Percentiles rank a stretch among this genome's conserved stretches.
These are phyloP conservation scores for Sceloporus undulatus DNA, from an alignment of 2,113 vertebrate species.

Conservation along the genomic window DNA sequence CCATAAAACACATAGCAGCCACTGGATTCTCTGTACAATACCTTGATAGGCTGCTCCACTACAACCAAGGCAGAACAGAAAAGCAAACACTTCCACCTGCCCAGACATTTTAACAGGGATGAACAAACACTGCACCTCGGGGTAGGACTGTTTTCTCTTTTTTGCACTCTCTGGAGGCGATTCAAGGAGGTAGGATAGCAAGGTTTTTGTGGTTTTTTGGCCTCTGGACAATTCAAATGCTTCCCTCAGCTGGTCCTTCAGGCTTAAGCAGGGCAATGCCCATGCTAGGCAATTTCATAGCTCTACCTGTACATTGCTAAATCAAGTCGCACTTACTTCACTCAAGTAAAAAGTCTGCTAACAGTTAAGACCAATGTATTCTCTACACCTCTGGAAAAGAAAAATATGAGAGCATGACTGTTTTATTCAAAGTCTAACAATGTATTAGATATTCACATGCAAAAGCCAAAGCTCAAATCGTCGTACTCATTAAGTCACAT, in stretches of 20 bases:
- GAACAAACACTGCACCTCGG: constrained; percentile 56
- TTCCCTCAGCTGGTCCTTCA: constrained; percentile 64
- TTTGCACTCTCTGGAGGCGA: constrained; percentile 59
- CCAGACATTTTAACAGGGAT: constrained; percentile 45
- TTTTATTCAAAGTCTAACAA: constrained; percentile 66
- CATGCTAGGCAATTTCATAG: constrained; percentile 61
- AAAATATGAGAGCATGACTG: constrained; percentile 60
- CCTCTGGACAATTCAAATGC: constrained; percentile 59
- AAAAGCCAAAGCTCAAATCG: constrained; percentile 52
- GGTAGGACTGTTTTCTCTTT: neutral
- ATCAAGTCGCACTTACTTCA: constrained; percentile 61
- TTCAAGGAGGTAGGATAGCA: constrained; percentile 72
- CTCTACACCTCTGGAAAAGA: constrained; percentile 63
- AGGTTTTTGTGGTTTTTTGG: constrained; percentile 54
- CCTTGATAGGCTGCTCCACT: constrained; percentile 53
- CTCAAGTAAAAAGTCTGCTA: constrained; percentile 57
- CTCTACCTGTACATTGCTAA: constrained; percentile 62
- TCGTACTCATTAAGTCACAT: constrained; percentile 51
- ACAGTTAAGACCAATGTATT: constrained; percentile 60
- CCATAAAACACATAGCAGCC: constrained; percentile 60
- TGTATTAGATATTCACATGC: constrained; percentile 69
- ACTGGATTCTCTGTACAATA: constrained; percentile 53
- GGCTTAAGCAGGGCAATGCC: constrained; percentile 56
- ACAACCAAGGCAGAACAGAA: neutral
- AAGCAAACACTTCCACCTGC: constrained; percentile 44